These are phyloP conservation scores for Montipora capricornis DNA, from an alignment of 64 coral and sea anemone genomes.

Conservation along the genomic window DNA sequence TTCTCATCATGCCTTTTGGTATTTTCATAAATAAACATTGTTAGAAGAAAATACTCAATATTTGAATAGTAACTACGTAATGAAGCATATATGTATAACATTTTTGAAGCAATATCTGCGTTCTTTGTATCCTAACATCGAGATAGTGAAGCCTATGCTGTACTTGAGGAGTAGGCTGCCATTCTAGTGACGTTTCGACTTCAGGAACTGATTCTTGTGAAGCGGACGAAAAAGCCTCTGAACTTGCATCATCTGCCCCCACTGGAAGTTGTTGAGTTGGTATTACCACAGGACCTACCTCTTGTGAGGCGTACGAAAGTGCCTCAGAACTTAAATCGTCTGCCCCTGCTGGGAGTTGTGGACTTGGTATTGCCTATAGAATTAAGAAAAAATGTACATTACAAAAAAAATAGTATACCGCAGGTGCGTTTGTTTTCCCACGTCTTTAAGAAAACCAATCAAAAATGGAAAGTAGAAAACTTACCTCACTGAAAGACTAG, in stretches of 20 bases:
- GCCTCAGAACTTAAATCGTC: constrained; percentile 16
- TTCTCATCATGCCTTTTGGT: too few relatives aligned
- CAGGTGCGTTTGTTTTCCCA: too few relatives aligned
- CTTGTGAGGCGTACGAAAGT: constrained; percentile 26
- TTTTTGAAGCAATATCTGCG: too few relatives aligned
- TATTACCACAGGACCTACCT: constrained; percentile 4
- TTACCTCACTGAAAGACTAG: constrained; percentile 9
- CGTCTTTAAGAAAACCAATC: not conserved
- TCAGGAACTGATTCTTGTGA: constrained; percentile 1
- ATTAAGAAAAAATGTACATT: too few relatives aligned
- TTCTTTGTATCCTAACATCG: too few relatives aligned
- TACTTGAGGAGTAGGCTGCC: constrained; percentile 22
- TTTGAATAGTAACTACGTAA: too few relatives aligned
- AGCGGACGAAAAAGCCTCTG: not conserved
- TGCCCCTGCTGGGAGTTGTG: constrained; percentile 16
- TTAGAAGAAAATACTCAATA: too few relatives aligned
- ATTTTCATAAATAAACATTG: too few relatives aligned
- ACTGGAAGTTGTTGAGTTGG: constrained; percentile 21
- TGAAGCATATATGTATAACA: too few relatives aligned
- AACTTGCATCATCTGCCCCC: constrained; percentile 22
- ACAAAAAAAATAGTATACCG: too few relatives aligned
- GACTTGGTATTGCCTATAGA: constrained; percentile 19
- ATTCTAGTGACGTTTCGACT: constrained; percentile 10
- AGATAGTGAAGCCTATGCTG: not conserved
- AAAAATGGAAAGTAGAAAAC: not conserved